A percentile compares a stretch with the other conserved stretches of the same genome.
Evolutionary conservation across 23 tunicate species (phyloP).

Genomic region (Styela plicata): DNA sequence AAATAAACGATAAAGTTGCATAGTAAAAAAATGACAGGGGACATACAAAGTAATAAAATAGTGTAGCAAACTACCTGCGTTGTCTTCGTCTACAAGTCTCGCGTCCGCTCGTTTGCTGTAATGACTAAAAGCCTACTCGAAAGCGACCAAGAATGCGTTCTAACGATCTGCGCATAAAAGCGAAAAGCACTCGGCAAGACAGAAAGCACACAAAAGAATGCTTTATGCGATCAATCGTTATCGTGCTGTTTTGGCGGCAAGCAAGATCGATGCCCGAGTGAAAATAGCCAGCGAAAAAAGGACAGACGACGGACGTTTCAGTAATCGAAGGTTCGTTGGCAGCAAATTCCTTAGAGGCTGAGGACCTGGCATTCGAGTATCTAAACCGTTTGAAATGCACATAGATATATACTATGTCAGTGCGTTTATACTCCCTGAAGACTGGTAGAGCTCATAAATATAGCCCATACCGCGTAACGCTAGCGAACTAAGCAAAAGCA

Average conservation of each 20-base stretch:
- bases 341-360: background rate
- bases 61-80: background rate
- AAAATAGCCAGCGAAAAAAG: background rate
- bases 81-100: background rate
- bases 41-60: background rate
- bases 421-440: background rate
- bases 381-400: background rate
- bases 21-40: slow-evolving; percentile 65
- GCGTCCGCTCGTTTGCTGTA: too few species aligned
- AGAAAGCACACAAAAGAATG: background rate
- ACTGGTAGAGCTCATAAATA: too few species aligned
- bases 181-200: background rate
- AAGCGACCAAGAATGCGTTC: background rate
- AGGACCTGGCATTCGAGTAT: background rate
- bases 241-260: background rate
- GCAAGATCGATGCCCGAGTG: background rate
- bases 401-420: background rate
- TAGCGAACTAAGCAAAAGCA: background rate
- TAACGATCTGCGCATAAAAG: background rate
- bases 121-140: background rate
- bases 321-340: background rate
- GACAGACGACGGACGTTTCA: background rate
- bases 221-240: background rate
- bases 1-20: slow-evolving; percentile 43
- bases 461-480: background rate